Evolutionary conservation across 1,140 invertebrate species (phyloP), one percentile per base, ranked within the genome.

Genomic region (Drosophila pseudoananassae): DNA sequence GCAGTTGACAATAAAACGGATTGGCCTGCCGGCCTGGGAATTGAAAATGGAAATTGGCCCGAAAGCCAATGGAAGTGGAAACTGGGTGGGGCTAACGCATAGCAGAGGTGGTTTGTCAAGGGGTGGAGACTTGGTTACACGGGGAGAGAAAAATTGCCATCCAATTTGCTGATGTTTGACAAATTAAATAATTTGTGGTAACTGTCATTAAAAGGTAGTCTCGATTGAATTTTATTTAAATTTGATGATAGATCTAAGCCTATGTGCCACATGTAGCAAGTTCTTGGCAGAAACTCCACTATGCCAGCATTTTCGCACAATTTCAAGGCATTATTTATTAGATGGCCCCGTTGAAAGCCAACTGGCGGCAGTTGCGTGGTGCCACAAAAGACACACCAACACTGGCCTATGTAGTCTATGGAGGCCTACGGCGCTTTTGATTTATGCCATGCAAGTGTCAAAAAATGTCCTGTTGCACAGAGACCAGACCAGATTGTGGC

Each of bases 361-460:
- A 54, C 47, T 61, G 27, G 65, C 70, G 70, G 63, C 81, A 78
- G 76, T 78, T 57, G 65, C 57, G 52, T 73, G 60, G 59, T 82
- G 78, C 54, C 76, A 72, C 73, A 75, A 64, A 76, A 73, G 59
- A 73, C 25, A 76, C 61, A 66, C 47, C 40, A 27, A 53, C 25
- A 49, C 29, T 20, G 17, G 20, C 38, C 40, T 43, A n/a, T n/a
- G n/a, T 2, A 6, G 36, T 4, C 14, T 14, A 7, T 27, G 63
- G 63, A 60, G 60, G 82, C 82, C 82, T 65, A 78, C 61, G 78
- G 83, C 70, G 70, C 61, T 77, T 88, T 88, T 89, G 83, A 88
- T 88, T 88, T 88, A 88, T 88, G 83, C 83, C 76, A 83, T 65
- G 76, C 83, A 88, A 89, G 83, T 88, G 83, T 88, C 83, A 88